Evolutionary conservation across 2,888 invertebrate genomes (phyloP).

Genomic region (Lepeophtheirus nordmannii): DNA sequence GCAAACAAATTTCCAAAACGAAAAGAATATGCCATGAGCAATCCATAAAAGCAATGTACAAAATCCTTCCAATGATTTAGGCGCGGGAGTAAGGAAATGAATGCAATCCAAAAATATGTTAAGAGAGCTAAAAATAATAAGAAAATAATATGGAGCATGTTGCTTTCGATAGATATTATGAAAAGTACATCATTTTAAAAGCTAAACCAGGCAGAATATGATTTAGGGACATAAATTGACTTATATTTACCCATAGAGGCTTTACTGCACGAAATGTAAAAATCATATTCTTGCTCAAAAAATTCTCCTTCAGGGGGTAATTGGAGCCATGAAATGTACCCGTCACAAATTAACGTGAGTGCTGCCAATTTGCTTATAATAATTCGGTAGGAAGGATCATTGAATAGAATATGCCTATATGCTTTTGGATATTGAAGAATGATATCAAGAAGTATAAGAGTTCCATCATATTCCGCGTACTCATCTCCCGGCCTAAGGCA

Average conservation of each 20-base stretch:
- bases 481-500: conserved; percentile 1
- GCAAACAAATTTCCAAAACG: conserved; percentile 11
- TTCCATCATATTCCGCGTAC: conserved; percentile 14
- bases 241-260: background rate
- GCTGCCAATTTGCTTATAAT: conserved; percentile 6
- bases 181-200: background rate
- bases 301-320: conserved; percentile 7
- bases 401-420: conserved; percentile 18
- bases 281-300: conserved; percentile 22
- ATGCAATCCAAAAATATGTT: background rate
- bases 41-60: background rate
- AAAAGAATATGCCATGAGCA: conserved; percentile 14
- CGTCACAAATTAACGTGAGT: conserved; percentile 17
- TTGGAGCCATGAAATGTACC: background rate
- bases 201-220: background rate
- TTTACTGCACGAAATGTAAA: conserved; percentile 15
- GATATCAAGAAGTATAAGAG: conserved; percentile 11
- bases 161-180: too few species aligned
- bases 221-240: background rate
- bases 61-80: background rate
- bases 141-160: background rate
- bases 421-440: conserved; percentile 11
- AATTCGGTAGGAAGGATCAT: background rate
- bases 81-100: background rate
- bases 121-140: background rate